Percentiles rank a stretch among this genome's conserved stretches.
phyloP scores from a whole-genome alignment of 2,888 invertebrate species.

The Oxytorus armatus region DNA sequence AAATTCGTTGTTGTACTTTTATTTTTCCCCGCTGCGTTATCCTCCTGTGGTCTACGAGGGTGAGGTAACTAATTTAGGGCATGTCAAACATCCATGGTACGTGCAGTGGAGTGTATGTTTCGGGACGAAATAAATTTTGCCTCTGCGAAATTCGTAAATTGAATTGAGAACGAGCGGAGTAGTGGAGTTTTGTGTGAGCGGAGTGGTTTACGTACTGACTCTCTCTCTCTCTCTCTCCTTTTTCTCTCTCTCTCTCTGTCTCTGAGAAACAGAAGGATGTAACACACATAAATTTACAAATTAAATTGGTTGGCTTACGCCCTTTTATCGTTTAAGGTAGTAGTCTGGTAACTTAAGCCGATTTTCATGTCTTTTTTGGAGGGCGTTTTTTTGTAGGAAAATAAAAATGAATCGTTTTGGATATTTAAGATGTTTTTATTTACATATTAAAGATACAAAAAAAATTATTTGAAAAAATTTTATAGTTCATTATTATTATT shows the following conservation, averaged over 20 bases:
- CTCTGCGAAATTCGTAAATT: slow-evolving; percentile 63
- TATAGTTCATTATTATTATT: no score
- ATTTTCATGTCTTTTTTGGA: no score
- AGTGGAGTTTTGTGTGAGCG: not conserved
- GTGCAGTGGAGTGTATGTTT: slow-evolving; percentile 8
- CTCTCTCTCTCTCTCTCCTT: not conserved
- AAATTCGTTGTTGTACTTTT: slow-evolving; percentile 11
- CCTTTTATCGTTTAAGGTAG: no score
- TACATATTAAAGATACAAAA: no score
- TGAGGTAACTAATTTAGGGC: slow-evolving; percentile 31
- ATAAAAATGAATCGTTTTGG: no score
- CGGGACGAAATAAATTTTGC: slow-evolving; percentile 48
- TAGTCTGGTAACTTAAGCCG: no score
- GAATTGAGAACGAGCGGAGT: slow-evolving; percentile 42
- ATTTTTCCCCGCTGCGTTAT: not conserved
- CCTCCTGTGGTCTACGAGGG: not conserved
- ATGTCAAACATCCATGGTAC: slow-evolving; percentile 29
- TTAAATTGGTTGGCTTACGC: not conserved
- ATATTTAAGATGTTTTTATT: no score
- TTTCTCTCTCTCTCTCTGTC: no score
- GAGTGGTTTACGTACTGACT: slow-evolving; percentile 35
- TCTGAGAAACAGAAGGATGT: slow-evolving; percentile 7
- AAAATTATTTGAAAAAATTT: no score
- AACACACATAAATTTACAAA: not conserved
- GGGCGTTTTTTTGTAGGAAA: no score